These are phyloP conservation scores for Rhagium mordax DNA, from an alignment of 2,888 invertebrate genomes.

Conservation along the genomic window DNA sequence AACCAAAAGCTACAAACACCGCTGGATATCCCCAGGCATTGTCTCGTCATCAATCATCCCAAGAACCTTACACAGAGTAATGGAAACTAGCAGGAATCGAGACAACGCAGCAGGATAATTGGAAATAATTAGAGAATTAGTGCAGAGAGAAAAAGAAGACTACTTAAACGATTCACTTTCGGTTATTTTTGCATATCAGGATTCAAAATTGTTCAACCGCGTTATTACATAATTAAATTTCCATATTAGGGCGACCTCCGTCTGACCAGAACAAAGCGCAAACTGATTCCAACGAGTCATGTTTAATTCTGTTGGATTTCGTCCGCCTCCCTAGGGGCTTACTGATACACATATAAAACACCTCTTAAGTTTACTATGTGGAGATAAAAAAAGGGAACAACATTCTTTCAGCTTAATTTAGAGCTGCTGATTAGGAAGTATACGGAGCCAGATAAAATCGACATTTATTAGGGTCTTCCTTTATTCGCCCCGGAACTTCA, in stretches of 20 bases:
- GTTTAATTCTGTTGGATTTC: conserved; percentile 7
- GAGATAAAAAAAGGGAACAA: conserved; percentile 10
- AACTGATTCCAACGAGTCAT: neutral
- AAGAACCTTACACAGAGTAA: neutral
- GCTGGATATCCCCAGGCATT: neutral
- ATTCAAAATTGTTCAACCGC: too few relatives aligned
- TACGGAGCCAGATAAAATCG: conserved; percentile 21
- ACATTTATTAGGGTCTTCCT: conserved; percentile 14
- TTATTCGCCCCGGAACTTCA: neutral
- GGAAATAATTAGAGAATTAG: neutral
- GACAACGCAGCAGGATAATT: neutral
- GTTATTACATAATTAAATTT: too few relatives aligned
- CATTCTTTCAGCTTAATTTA: conserved; percentile 10
- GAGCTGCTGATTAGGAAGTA: conserved; percentile 15
- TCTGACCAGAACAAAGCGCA: neutral
- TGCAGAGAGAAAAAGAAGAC: neutral
- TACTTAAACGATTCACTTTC: too few relatives aligned
- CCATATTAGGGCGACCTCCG: neutral
- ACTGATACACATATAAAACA: conserved; percentile 19
- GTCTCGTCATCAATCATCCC: neutral
- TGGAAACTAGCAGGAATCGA: neutral
- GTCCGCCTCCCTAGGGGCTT: neutral
- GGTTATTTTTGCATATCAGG: too few relatives aligned
- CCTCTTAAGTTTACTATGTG: conserved; percentile 15
- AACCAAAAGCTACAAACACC: neutral